Conservation (phyloP, 2,888 invertebrate genomes). For the Microctonus brassicae region DNA sequence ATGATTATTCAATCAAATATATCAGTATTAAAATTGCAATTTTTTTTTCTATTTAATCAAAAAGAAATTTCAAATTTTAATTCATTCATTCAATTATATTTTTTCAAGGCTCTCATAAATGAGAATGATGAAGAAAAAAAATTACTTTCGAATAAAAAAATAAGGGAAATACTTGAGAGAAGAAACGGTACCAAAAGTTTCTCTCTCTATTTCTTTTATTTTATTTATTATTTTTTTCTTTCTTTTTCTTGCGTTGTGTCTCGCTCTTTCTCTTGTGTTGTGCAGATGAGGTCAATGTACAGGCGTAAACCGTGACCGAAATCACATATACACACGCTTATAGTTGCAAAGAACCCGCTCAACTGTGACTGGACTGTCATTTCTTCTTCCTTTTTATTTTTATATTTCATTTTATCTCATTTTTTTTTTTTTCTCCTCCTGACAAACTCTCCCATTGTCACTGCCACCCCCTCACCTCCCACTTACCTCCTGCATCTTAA, state of each 20-base stretch:
- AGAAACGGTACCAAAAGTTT: too few species aligned
- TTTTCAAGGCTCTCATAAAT: too few species aligned
- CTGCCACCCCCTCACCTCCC: not conserved
- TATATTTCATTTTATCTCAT: conserved; percentile 35
- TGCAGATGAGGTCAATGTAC: conserved; percentile 66
- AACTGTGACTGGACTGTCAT: conserved; percentile 58
- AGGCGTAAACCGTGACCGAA: conserved; percentile 68
- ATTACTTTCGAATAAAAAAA: too few species aligned
- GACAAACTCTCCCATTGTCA: not conserved
- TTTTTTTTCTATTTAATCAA: too few species aligned
- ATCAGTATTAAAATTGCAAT: too few species aligned
- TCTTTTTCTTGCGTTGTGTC: conserved; percentile 31
- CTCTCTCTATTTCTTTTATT: too few species aligned
- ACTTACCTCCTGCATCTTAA: too few species aligned
- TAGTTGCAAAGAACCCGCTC: conserved; percentile 60
- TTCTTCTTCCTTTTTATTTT: too few species aligned
- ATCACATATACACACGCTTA: conserved; percentile 63
- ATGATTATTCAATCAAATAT: conserved; percentile 46
- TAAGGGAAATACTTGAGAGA: too few species aligned
- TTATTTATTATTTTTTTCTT: not conserved
- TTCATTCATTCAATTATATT: too few species aligned
- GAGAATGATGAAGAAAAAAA: too few species aligned
- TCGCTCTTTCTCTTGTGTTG: conserved; percentile 41
- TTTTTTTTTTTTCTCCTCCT: not conserved
- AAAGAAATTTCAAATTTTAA: too few species aligned